Conservation (phyloP, 23 tunicate species). For the Oikopleura albicans region DNA sequence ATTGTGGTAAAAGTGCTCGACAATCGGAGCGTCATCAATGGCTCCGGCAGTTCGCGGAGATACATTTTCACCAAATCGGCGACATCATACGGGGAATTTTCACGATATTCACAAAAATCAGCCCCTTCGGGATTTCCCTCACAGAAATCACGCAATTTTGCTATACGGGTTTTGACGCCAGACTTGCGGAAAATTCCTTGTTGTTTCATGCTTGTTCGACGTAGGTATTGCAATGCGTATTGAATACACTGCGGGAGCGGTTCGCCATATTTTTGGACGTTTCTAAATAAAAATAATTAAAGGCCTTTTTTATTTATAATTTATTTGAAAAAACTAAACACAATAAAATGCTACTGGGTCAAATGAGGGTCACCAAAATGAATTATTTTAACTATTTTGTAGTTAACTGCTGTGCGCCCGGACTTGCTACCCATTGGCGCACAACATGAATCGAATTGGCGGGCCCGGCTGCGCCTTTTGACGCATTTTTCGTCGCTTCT, state of each 20-base stretch:
- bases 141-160: slow-evolving; percentile 29
- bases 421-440: too few relatives aligned
- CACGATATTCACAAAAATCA: slow-evolving; percentile 12
- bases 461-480: too few relatives aligned
- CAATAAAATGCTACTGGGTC: too few relatives aligned
- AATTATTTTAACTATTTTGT: too few relatives aligned
- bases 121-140: slow-evolving; percentile 29
- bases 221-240: slow-evolving; percentile 40
- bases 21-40: slow-evolving; percentile 55
- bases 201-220: slow-evolving; percentile 29
- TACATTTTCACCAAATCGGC: slow-evolving; percentile 66
- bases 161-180: slow-evolving; percentile 49
- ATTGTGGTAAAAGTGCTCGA: slow-evolving; percentile 48
- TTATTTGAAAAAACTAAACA: too few relatives aligned
- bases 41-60: slow-evolving; percentile 65
- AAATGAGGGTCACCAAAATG: too few relatives aligned
- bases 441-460: too few relatives aligned
- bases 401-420: too few relatives aligned
- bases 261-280: slow-evolving; percentile 38
- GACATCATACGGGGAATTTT: slow-evolving; percentile 43
- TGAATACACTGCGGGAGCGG: slow-evolving; percentile 51
- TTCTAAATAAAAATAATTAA: slow-evolving; percentile 33
- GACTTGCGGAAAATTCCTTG: slow-evolving; percentile 59
- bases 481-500: too few relatives aligned
- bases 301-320: too few relatives aligned